Evolutionary conservation across 53 echinoderm and acorn worm genomes (phyloP).

Genomic region (Paracentrotus lividus): DNA sequence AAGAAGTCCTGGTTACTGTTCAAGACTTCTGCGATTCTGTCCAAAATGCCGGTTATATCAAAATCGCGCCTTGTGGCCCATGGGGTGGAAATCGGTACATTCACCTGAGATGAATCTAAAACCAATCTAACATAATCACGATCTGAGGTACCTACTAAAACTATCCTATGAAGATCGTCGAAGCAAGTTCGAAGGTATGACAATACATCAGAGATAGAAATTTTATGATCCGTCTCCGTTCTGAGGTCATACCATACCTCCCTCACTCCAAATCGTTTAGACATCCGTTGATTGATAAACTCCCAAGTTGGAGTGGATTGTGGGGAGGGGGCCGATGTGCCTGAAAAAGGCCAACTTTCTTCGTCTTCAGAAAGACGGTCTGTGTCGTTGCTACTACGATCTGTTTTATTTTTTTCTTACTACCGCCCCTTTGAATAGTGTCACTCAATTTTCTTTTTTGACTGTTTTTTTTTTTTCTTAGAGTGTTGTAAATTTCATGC

Average conservation of each 20-base stretch:
- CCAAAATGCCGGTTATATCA: neutral
- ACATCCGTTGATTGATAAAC: neutral
- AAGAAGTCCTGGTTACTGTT: conserved; percentile 51
- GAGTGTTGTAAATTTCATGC: neutral
- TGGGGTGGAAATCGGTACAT: conserved; percentile 1
- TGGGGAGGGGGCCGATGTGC: neutral
- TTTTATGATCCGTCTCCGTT: neutral
- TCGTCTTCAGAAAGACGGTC: neutral
- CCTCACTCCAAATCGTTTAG: neutral
- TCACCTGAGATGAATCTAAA: neutral
- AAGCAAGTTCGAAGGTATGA: neutral
- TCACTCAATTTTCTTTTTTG: neutral
- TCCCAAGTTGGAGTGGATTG: conserved; percentile 26
- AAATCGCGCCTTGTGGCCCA: conserved; percentile 8
- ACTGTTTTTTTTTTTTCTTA: neutral
- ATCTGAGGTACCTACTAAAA: neutral
- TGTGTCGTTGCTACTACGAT: neutral
- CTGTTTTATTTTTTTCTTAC: neutral
- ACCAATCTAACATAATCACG: conserved; percentile 6
- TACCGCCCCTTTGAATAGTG: neutral
- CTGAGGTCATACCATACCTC: conserved; percentile 22
- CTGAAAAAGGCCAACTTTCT: neutral
- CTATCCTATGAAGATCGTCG: neutral
- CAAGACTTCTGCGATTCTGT: neutral
- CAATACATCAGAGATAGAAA: neutral